phyloP scores from a whole-genome alignment of 2,113 vertebrate species.

The Gallinago paraguaiae region DNA sequence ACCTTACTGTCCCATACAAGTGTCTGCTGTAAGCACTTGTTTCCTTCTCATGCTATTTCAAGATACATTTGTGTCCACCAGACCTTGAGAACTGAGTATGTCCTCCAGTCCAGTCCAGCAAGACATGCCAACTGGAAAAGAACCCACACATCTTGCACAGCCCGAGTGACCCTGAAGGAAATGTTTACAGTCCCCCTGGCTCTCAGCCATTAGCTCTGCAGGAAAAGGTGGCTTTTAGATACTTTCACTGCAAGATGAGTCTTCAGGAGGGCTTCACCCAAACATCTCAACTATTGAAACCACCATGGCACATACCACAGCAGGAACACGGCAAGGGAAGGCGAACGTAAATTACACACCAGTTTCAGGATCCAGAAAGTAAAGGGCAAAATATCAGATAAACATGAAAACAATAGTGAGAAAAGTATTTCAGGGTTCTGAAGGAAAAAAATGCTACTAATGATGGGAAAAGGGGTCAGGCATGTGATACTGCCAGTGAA shows the following conservation, averaged over 20 bases:
- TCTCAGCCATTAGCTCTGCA: not conserved
- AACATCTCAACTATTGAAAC: not conserved
- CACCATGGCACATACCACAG: not conserved
- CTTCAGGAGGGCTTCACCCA: not conserved
- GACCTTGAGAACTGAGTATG: not conserved
- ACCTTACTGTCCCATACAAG: not conserved
- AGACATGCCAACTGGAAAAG: not conserved
- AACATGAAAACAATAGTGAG: not conserved
- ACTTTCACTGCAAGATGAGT: not conserved
- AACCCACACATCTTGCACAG: accelerated
- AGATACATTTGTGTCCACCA: not conserved
- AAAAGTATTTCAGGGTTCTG: not conserved
- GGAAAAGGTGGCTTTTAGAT: not conserved
- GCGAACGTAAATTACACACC: not conserved
- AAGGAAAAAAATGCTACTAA: not conserved
- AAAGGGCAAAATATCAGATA: not conserved
- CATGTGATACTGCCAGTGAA: not conserved
- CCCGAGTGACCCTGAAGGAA: not conserved
- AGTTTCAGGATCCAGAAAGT: not conserved
- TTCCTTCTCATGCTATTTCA: not conserved
- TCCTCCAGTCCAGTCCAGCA: not conserved
- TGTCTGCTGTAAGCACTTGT: not conserved
- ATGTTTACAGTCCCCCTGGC: not conserved
- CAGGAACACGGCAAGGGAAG: not conserved
- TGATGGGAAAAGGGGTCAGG: not conserved